A percentile compares a stretch with the other conserved stretches of the same genome.
Conservation (phyloP, 2,797 vertebrate genomes). For the Scolopax bukidnonensis region DNA sequence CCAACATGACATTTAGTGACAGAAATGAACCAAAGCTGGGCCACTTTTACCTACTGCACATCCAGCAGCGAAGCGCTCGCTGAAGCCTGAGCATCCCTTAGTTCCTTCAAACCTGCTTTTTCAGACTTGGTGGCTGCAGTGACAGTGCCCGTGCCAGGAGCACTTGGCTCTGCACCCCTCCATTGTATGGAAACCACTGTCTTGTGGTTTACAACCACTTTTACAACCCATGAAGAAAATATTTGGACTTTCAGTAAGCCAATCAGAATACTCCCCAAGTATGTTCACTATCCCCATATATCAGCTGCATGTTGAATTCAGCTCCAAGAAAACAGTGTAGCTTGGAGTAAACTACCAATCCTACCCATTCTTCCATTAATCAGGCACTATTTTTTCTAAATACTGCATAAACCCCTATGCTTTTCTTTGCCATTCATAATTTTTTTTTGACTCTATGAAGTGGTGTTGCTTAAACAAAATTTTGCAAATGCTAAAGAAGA, state of each 20-base stretch:
- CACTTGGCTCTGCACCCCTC: background rate
- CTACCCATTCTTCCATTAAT: background rate
- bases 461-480: background rate
- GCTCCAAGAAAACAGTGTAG: background rate
- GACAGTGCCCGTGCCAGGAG: background rate
- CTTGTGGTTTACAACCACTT: fast-evolving
- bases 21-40: background rate
- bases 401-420: background rate
- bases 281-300: background rate
- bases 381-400: background rate
- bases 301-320: background rate
- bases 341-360: background rate
- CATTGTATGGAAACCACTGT: background rate
- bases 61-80: background rate
- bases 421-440: background rate
- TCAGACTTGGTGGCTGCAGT: background rate
- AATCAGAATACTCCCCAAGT: background rate
- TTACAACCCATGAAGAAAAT: background rate
- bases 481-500: slow-evolving; percentile 11
- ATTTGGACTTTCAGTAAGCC: background rate
- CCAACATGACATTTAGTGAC: background rate
- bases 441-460: background rate
- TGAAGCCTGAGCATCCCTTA: background rate
- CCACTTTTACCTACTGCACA: background rate
- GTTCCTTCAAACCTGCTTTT: background rate